Conservation (phyloP, 2,113 vertebrate species). For the Mustelus asterias region DNA sequence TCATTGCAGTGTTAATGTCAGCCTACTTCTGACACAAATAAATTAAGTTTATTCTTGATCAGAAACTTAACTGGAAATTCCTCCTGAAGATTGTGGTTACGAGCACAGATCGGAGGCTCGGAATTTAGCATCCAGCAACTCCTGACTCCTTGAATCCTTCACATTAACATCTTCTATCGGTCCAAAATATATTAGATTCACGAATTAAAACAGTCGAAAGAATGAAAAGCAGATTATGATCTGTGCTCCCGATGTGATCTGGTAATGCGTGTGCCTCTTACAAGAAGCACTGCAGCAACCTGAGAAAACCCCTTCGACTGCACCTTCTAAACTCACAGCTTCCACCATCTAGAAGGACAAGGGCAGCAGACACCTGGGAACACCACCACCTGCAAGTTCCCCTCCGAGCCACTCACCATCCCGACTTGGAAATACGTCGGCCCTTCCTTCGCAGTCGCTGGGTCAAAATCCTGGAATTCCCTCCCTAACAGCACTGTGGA, state of each 20-base stretch:
- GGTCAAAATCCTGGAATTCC: not conserved
- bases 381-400: not conserved
- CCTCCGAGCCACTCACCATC: not conserved
- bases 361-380: not conserved
- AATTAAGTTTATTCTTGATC: too few relatives aligned
- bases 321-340: not conserved
- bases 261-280: not conserved
- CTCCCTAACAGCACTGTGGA: not conserved
- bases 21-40: too few relatives aligned
- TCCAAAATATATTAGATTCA: too few relatives aligned
- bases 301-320: too few relatives aligned
- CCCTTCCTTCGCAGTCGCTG: not conserved
- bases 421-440: not conserved
- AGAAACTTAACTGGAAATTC: too few relatives aligned
- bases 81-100: too few relatives aligned
- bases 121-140: too few relatives aligned
- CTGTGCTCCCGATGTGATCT: not conserved
- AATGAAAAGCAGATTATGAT: not conserved
- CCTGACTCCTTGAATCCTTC: too few relatives aligned
- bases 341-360: not conserved
- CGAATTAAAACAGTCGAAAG: too few relatives aligned
- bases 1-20: too few relatives aligned
- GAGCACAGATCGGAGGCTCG: too few relatives aligned
- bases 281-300: not conserved
- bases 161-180: too few relatives aligned